Evolutionary conservation across 2,113 vertebrate genomes (phyloP).

Genomic region (Neolamprologus longior): DNA sequence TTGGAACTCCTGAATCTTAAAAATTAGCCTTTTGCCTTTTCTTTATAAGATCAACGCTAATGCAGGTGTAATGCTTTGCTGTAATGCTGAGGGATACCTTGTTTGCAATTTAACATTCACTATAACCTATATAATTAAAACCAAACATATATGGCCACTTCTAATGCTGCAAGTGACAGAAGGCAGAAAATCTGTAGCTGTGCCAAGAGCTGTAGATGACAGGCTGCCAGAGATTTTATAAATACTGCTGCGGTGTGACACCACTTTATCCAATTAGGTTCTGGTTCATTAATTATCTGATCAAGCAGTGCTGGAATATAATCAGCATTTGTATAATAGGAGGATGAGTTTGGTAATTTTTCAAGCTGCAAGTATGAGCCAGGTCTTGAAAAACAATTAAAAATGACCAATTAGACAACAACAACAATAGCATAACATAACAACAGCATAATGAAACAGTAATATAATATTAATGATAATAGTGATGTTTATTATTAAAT

Average conservation of each 20-base stretch:
- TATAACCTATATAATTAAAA: neutral
- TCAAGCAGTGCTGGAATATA: neutral
- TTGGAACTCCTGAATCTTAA: neutral
- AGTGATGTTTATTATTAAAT: neutral
- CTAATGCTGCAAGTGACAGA: neutral
- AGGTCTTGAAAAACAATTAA: neutral
- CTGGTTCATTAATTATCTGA: constrained; percentile 8
- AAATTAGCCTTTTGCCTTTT: neutral
- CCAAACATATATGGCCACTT: neutral
- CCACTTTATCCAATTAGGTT: constrained; percentile 7
- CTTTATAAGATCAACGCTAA: neutral
- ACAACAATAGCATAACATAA: neutral
- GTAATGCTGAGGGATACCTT: neutral
- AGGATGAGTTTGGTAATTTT: neutral
- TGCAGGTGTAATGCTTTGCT: neutral
- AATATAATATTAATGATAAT: neutral
- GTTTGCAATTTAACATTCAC: neutral
- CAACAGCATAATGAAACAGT: neutral
- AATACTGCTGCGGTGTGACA: neutral
- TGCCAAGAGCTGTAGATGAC: constrained; percentile 9
- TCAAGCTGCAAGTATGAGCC: neutral
- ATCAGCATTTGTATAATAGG: neutral
- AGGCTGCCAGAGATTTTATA: constrained; percentile 16
- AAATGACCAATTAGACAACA: neutral
- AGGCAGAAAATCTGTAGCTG: neutral